phyloP scores from a whole-genome alignment of 2,888 invertebrate species.

The Drosophila paranaensis region DNA sequence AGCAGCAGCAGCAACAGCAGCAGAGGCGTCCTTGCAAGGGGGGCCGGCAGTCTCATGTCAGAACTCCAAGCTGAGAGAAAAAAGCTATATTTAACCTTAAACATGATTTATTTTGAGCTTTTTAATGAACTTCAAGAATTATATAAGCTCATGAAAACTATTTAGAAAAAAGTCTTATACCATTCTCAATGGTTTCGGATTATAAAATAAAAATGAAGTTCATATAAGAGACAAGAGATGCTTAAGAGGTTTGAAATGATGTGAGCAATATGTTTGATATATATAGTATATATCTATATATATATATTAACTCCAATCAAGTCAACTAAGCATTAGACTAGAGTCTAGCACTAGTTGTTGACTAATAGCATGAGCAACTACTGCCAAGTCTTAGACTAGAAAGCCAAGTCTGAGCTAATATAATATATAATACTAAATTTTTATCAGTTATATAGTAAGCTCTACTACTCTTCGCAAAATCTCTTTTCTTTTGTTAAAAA shows the following conservation, averaged over 20 bases:
- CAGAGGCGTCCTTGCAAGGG: constrained; percentile 30
- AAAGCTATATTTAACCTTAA: background rate
- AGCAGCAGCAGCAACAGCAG: constrained; percentile 23
- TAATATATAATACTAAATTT: no score
- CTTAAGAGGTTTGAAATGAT: background rate
- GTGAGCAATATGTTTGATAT: background rate
- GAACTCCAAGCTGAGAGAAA: no score
- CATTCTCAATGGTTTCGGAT: background rate
- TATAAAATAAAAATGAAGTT: background rate
- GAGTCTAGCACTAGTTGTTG: no score
- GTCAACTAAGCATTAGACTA: no score
- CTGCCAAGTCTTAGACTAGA: no score
- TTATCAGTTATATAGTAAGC: no score
- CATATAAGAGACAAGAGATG: background rate
- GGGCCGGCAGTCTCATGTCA: no score
- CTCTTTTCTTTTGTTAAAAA: no score
- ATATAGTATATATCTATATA: background rate
- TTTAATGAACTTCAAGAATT: background rate
- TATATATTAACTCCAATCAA: background rate
- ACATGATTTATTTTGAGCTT: background rate
- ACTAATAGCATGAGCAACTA: no score
- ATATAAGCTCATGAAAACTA: background rate
- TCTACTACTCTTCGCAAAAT: no score
- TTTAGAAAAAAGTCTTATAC: no score
- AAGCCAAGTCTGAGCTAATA: no score